A percentile compares a stretch with the other conserved stretches of the same genome.
Evolutionary conservation across 2,888 invertebrate genomes (phyloP).

Genomic region (Andrena praecox): DNA sequence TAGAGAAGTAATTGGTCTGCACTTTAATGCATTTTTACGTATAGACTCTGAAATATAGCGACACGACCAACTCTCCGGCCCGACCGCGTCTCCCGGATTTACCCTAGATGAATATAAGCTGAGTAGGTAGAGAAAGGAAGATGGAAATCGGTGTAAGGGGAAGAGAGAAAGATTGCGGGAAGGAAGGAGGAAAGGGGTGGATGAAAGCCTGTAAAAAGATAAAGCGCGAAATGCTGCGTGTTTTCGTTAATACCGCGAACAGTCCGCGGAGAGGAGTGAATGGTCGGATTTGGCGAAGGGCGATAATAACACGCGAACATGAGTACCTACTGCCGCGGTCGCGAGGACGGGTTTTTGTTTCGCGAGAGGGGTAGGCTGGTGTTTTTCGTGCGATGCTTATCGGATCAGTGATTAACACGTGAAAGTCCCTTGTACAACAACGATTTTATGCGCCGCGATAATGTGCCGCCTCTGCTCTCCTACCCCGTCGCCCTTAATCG

Average conservation of each 20-base stretch:
- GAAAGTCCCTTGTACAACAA: slow-evolving; percentile 42
- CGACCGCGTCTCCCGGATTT: too few species aligned
- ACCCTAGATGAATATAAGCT: slow-evolving; percentile 1
- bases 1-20: too few species aligned
- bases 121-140: not conserved
- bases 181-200: not conserved
- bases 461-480: not conserved
- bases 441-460: slow-evolving; percentile 21
- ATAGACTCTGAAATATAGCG: too few species aligned
- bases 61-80: too few species aligned
- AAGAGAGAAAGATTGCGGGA: not conserved
- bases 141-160: slow-evolving; percentile 2
- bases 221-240: not conserved
- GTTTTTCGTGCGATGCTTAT: slow-evolving; percentile 48
- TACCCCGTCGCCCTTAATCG: not conserved
- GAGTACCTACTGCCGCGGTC: slow-evolving; percentile 28
- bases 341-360: slow-evolving; percentile 44
- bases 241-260: slow-evolving; percentile 11
- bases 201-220: not conserved
- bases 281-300: slow-evolving; percentile 22
- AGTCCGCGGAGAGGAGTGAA: slow-evolving; percentile 4
- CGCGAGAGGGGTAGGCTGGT: slow-evolving; percentile 8
- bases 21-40: too few species aligned
- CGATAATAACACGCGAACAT: slow-evolving; percentile 41
- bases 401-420: slow-evolving; percentile 50